These are phyloP conservation scores for Apotomis betuletana DNA, from an alignment of 2,888 invertebrate genomes.

Conservation along the genomic window DNA sequence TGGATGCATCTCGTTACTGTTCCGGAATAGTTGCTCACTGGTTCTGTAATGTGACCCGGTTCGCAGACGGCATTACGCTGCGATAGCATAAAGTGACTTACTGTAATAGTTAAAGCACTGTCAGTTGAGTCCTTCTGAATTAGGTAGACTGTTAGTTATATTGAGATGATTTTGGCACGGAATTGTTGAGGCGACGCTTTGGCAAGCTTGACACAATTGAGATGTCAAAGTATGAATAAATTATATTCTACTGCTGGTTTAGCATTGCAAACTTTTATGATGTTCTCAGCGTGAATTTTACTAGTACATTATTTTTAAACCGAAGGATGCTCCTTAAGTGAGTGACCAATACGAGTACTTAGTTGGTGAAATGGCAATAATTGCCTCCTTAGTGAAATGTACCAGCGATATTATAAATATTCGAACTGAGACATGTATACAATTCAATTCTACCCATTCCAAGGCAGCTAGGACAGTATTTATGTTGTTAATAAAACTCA, in stretches of 20 bases:
- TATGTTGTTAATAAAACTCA: constrained; percentile 78
- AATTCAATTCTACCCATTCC: constrained; percentile 18
- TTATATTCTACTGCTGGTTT: not conserved
- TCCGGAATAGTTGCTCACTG: constrained; percentile 35
- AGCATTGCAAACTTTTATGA: too few species aligned
- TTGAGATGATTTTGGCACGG: constrained; percentile 26
- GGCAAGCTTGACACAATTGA: constrained; percentile 21
- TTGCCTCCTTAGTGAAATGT: too few species aligned
- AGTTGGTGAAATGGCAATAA: too few species aligned
- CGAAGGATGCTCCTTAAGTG: too few species aligned
- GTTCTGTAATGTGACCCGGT: constrained; percentile 35
- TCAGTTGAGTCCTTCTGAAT: constrained; percentile 6
- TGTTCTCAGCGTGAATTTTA: too few species aligned
- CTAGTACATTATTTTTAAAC: too few species aligned
- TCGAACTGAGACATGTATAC: not conserved
- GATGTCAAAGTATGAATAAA: constrained; percentile 9
- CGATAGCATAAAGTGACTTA: constrained; percentile 1
- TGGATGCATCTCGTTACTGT: constrained; percentile 39
- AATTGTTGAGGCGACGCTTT: constrained; percentile 10
- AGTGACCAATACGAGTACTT: too few species aligned
- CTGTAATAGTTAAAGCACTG: not conserved
- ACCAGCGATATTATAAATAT: too few species aligned
- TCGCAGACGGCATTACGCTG: not conserved
- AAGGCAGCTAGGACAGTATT: constrained; percentile 54
- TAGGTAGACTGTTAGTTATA: constrained; percentile 10